Percentiles rank a stretch among this genome's conserved stretches.
phyloP scores from a whole-genome alignment of 2,113 vertebrate genomes.

The Smithornis capensis region DNA sequence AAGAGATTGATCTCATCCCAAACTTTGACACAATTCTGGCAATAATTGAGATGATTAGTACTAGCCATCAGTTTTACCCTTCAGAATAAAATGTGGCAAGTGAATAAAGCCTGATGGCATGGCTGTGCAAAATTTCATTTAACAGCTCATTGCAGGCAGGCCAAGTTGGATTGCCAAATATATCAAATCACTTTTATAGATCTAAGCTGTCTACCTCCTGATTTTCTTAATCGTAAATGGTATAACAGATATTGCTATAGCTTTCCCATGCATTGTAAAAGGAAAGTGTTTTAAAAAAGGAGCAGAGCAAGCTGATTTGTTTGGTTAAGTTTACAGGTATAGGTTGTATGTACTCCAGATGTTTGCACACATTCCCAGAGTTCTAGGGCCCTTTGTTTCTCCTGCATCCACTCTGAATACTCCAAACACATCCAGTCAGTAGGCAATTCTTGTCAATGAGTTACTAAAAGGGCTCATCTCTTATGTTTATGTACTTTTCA shows the following conservation, averaged over 20 bases:
- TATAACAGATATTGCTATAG: slow-evolving; percentile 55
- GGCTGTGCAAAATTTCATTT: slow-evolving; percentile 67
- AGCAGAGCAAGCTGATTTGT: slow-evolving; percentile 68
- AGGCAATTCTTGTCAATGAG: slow-evolving; percentile 19
- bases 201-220: slow-evolving; percentile 72
- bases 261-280: slow-evolving; percentile 70
- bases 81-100: slow-evolving; percentile 57
- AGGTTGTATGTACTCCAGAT: slow-evolving; percentile 73
- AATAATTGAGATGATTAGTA: neutral
- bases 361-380: slow-evolving; percentile 32
- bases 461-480: slow-evolving; percentile 35
- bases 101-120: slow-evolving; percentile 44
- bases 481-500: slow-evolving; percentile 42
- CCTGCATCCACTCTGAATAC: neutral
- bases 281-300: slow-evolving; percentile 73
- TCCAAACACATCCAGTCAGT: neutral
- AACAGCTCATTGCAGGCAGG: slow-evolving; percentile 65
- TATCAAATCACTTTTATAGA: slow-evolving; percentile 69
- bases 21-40: neutral
- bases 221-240: slow-evolving; percentile 69
- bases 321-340: slow-evolving; percentile 72
- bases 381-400: slow-evolving; percentile 38
- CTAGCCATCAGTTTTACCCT: slow-evolving; percentile 22
- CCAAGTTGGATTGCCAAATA: slow-evolving; percentile 50
- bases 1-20: neutral